A percentile compares a stretch with the other conserved stretches of the same genome.
Evolutionary conservation across 2,113 vertebrate genomes (phyloP).

Genomic region (Talpa occidentalis): DNA sequence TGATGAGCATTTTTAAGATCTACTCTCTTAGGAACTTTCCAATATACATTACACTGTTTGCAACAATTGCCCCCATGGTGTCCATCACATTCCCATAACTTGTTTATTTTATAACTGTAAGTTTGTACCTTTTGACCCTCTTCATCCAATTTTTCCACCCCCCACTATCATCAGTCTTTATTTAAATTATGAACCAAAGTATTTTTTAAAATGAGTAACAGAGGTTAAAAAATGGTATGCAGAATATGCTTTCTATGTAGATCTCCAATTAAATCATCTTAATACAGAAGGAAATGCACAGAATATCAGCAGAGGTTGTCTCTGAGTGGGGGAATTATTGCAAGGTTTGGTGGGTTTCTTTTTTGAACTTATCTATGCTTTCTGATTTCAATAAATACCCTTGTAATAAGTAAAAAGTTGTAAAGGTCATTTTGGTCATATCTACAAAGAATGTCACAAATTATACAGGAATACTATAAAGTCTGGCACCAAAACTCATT

Average conservation of each 20-base stretch:
- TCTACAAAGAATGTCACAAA: neutral
- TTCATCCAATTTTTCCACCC: neutral
- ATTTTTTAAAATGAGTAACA: neutral
- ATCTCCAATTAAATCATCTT: neutral
- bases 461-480: neutral
- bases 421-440: neutral
- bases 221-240: neutral
- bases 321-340: neutral
- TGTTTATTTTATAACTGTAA: neutral
- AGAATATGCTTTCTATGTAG: neutral
- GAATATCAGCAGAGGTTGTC: neutral
- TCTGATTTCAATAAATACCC: constrained; percentile 18
- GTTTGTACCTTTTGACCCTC: neutral
- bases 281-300: neutral
- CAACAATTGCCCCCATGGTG: neutral
- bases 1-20: neutral
- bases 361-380: constrained; percentile 9
- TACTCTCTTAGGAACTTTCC: neutral
- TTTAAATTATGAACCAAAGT: neutral
- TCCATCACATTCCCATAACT: neutral
- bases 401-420: neutral
- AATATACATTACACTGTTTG: neutral
- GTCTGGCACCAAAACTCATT: neutral
- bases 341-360: neutral
- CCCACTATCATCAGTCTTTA: neutral